Percentiles rank a stretch among this genome's conserved stretches.
phyloP scores from a whole-genome alignment of 2,797 vertebrate species.

The Moxostoma hubbsi region DNA sequence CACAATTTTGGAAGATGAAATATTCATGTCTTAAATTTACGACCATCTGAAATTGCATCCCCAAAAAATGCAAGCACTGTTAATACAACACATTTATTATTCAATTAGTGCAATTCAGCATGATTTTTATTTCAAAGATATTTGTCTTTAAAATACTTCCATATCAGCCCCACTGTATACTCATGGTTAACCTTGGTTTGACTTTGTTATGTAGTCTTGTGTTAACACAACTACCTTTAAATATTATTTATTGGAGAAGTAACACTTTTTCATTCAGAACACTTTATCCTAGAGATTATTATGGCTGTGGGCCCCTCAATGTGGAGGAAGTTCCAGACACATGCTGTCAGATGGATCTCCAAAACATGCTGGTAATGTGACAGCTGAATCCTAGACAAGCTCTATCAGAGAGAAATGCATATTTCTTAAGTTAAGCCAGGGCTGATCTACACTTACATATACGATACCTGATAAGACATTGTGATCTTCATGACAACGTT shows the following conservation, averaged over 20 bases:
- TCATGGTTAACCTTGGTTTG: no score
- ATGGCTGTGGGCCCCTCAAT: constrained; percentile 32
- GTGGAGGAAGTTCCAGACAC: constrained; percentile 25
- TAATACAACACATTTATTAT: no score
- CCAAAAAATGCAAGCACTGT: no score
- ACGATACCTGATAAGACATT: constrained; percentile 2
- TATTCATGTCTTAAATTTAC: no score
- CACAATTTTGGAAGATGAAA: no score
- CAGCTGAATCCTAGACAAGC: constrained; percentile 68
- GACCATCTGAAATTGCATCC: no score
- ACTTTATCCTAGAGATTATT: constrained; percentile 48
- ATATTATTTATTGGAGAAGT: constrained; percentile 5
- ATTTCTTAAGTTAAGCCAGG: constrained; percentile 35
- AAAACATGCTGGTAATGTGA: constrained; percentile 73
- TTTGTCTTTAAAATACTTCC: no score
- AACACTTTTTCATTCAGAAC: constrained; percentile 34
- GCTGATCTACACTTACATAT: constrained; percentile 32
- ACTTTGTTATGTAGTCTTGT: no score
- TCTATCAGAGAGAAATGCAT: constrained; percentile 28
- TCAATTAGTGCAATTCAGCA: no score
- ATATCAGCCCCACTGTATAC: no score
- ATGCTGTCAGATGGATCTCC: constrained; percentile 37
- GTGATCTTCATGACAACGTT: constrained; percentile 14
- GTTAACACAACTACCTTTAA: background rate
- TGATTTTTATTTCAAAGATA: no score